Evolutionary conservation across 2,888 invertebrate species (phyloP).

Genomic region (Pimpla rufipes): DNA sequence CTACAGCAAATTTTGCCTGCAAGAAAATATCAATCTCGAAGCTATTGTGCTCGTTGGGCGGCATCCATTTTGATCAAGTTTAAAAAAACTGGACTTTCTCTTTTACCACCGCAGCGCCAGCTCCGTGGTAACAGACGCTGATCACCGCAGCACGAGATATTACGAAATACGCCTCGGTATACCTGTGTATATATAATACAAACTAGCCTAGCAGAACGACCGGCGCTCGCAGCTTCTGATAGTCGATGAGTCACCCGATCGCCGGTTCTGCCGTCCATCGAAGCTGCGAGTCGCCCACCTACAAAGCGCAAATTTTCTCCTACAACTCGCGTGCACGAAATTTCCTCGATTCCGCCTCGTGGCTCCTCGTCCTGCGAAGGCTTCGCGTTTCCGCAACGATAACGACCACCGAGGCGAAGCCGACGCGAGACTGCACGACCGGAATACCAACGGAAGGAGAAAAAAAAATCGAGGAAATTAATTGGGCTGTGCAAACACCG

Average conservation of each 20-base stretch:
- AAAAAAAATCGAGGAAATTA: background rate
- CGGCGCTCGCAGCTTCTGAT: constrained; percentile 24
- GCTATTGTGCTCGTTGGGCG: background rate
- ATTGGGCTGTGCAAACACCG: constrained; percentile 7
- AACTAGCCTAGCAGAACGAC: constrained; percentile 3
- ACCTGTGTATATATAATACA: constrained; percentile 6
- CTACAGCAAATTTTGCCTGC: background rate
- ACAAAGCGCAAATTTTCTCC: constrained; percentile 9
- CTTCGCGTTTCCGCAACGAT: constrained; percentile 21
- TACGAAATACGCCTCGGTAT: constrained; percentile 23
- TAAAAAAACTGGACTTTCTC: constrained; percentile 40
- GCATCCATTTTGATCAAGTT: constrained; percentile 6
- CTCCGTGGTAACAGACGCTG: constrained; percentile 9
- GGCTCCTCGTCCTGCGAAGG: background rate
- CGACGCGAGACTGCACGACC: background rate
- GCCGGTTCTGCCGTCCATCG: constrained; percentile 13
- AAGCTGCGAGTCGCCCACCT: background rate
- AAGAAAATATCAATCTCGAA: background rate
- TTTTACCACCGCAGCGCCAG: constrained; percentile 40
- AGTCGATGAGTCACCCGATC: constrained; percentile 63
- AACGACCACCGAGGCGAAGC: background rate
- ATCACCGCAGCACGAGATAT: constrained; percentile 18
- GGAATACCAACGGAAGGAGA: background rate
- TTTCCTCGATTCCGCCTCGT: background rate
- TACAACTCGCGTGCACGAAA: background rate